Conservation (phyloP, 1,140 invertebrate genomes). For the Drosophila sproati region DNA sequence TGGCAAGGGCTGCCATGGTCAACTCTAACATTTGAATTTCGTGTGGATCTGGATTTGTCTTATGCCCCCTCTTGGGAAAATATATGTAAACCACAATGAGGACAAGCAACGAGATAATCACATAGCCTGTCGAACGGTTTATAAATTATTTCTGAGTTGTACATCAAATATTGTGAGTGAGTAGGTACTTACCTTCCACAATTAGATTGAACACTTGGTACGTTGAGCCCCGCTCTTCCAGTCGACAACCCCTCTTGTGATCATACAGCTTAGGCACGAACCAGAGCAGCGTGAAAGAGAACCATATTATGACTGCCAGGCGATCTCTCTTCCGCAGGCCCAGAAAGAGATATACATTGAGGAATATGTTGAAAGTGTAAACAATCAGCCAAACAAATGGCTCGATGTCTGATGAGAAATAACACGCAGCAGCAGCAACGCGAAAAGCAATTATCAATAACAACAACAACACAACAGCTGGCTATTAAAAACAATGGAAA, state of each 20-base stretch:
- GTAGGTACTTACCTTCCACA: conserved; percentile 27
- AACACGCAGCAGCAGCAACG: conserved; percentile 14
- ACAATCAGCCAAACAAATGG: conserved; percentile 42
- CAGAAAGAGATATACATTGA: conserved; percentile 41
- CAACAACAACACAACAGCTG: conserved; percentile 8
- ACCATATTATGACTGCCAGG: conserved; percentile 30
- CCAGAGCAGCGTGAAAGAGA: conserved; percentile 43
- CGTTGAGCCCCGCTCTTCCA: conserved; percentile 34
- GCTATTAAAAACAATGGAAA: not conserved
- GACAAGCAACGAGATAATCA: conserved; percentile 33
- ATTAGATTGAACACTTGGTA: conserved; percentile 32
- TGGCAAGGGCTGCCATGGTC: not conserved
- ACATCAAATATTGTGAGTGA: not conserved
- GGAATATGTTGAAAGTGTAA: conserved; percentile 36
- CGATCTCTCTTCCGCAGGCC: conserved; percentile 48
- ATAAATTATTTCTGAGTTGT: not conserved
- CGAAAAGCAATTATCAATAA: conserved; percentile 1
- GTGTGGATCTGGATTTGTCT: not conserved
- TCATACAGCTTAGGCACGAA: conserved; percentile 32
- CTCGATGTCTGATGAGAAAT: conserved; percentile 19
- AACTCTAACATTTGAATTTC: conserved; percentile 15
- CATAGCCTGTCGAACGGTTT: conserved; percentile 24
- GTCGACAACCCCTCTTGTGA: conserved; percentile 13
- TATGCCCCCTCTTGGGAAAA: conserved; percentile 2
- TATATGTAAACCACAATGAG: conserved; percentile 25